Evolutionary conservation across 2,888 invertebrate genomes (phyloP), one percentile per base, ranked within the genome.

Genomic region (Melolontha melolontha): DNA sequence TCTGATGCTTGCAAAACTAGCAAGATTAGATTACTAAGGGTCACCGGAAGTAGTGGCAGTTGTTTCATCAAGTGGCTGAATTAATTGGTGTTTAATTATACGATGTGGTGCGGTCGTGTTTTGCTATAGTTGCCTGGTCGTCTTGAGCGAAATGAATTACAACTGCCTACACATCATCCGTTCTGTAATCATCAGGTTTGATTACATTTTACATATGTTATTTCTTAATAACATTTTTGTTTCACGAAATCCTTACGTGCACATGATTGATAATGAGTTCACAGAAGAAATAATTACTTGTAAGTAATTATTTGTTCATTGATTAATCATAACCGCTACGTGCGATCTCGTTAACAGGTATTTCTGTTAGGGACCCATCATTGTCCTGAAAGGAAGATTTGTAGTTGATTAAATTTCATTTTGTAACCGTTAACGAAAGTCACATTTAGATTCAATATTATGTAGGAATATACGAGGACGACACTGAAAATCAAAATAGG

Each of bases 31-130:
- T 34, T 34, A 34, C 8, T 8, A 34, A 59, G 68, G 64, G 67
- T 65, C 55, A 69, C 73, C 73, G 73, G 73, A 73, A 73, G 67
- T 69, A 52, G 65, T 42, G 55, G 71, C 71, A 68, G 72, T 71
- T 73, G 70, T 65, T 73, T 72, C 67, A 57, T 42, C 47, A 17
- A 16, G 54, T 63, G 17, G 73, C 68, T 55, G 72, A 66, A 73
- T 73, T 73, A 73, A 73, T 73, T 72, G 71, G 64, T 73, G 71
- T 72, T 72, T 73, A 73, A 73, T 73, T 73, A 73, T 71, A 73
- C 70, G 73, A 68, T 72, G 68, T 70, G 69, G 67, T 54, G 68
- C 71, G 51, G 71, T 71, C 71, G 66, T 66, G 64, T 71, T 71
- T 69, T 66, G 51, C 44, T 67, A 67, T 68, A 70, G 34, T 5